Evolutionary conservation across 2,797 vertebrate genomes (phyloP).

Genomic region (Ptychadena robeensis): DNA sequence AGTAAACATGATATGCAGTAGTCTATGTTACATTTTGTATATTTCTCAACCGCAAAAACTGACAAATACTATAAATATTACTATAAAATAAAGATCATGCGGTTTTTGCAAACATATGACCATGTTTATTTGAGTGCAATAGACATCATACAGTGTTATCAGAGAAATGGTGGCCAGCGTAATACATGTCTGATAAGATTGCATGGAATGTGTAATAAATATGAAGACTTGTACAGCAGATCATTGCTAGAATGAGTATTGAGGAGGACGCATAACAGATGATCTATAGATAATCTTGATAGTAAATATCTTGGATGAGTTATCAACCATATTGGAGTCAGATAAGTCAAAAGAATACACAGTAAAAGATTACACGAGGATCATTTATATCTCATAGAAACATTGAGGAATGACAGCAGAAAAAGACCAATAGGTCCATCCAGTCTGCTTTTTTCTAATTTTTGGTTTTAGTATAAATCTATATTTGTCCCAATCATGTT

Average conservation of each 20-base stretch:
- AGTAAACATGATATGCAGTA: too few species aligned
- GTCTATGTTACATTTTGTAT: background rate
- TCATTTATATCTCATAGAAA: too few species aligned
- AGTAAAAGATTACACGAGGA: background rate
- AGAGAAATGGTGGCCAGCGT: slow-evolving; percentile 33
- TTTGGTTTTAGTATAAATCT: too few species aligned
- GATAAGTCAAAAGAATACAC: background rate
- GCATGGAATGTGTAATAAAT: slow-evolving; percentile 40
- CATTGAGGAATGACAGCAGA: too few species aligned
- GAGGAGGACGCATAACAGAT: background rate
- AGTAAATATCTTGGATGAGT: background rate
- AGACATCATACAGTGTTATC: slow-evolving; percentile 33
- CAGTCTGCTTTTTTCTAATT: too few species aligned
- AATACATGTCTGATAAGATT: slow-evolving; percentile 52
- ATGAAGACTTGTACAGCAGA: slow-evolving; percentile 25
- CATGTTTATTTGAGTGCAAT: background rate
- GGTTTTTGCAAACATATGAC: background rate
- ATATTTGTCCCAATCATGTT: too few species aligned
- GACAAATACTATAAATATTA: background rate
- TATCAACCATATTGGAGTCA: background rate
- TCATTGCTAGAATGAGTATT: background rate
- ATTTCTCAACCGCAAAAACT: background rate
- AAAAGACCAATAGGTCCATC: too few species aligned
- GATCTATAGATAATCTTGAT: background rate
- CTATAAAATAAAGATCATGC: background rate